Evolutionary conservation across 2,888 invertebrate genomes (phyloP), one percentile per base, ranked within the genome.

Genomic region (Gasteruption jaculator): DNA sequence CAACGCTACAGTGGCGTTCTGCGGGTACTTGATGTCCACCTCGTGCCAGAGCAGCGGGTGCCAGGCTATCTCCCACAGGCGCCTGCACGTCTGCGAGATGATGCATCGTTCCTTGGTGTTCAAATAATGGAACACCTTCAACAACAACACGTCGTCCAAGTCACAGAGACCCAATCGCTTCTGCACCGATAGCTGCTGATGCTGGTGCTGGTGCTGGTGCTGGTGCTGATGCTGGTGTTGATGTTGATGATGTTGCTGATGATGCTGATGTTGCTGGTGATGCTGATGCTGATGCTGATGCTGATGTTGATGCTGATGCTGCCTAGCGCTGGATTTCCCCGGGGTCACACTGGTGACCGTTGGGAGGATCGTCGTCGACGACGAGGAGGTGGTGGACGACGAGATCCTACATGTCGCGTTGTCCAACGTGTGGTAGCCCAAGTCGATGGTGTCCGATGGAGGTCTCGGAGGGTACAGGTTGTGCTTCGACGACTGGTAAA

Each of bases 41-140:
- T 66, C 61, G 6, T 48, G 52, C 89, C 89, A 90, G 15, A 90
- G 72, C 6, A 76, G 71, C 0, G 88, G 86, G 24, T 83, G 82
- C 89, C 89, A 89, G 25, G 83, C 85, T 20, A 88, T 73, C 49
- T 80, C 76, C 71, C 87, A 85, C 71, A 88, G 86, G 34, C 87
- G 74, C 15, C 83, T 74, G 61, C 86, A 87, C 4, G 88, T 87
- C 39, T 85, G 77, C 2, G 83, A 87, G 68, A 84, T 83, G 66
- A 76, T 76, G 63, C 86, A 85, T 55, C 88, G 71, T 54, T 87
- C 84, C 54, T 81, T 79, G 50, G 83, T 84, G 37, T 80, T 76
- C 34, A 89, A 72, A 76, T 81, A 82, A 41, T 80, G 76, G 56
- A 89, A 83, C 43, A 90, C 80, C 58, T 78, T 79, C 20, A 85